Evolutionary conservation across 2,888 invertebrate genomes (phyloP).

Genomic region (Pyrocoelia pectoralis): DNA sequence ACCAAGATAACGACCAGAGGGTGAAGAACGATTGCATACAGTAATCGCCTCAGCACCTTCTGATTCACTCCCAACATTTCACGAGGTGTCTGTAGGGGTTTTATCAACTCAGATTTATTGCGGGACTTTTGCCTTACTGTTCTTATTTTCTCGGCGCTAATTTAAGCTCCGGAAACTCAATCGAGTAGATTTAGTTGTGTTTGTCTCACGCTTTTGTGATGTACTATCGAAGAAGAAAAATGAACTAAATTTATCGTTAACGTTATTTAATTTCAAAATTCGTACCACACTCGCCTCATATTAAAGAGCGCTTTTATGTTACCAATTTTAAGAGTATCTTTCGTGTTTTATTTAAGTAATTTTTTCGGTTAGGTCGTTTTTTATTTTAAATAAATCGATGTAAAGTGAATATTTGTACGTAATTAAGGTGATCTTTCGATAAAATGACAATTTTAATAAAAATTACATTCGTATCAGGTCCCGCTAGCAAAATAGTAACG

Average conservation of each 20-base stretch:
- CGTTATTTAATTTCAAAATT: neutral
- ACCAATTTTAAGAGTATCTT: too few species aligned
- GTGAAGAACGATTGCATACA: conserved; percentile 44
- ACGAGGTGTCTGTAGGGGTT: conserved; percentile 36
- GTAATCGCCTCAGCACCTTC: conserved; percentile 44
- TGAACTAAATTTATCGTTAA: neutral
- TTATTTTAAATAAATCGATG: too few species aligned
- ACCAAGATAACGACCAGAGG: conserved; percentile 42
- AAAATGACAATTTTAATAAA: too few species aligned
- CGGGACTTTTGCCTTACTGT: conserved; percentile 26
- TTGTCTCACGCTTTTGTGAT: conserved; percentile 12
- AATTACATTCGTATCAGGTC: too few species aligned
- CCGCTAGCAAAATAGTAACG: neutral
- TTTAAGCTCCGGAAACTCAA: conserved; percentile 25
- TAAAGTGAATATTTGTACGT: too few species aligned
- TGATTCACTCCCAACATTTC: conserved; percentile 36
- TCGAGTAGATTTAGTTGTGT: conserved; percentile 15
- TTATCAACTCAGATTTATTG: conserved; percentile 37
- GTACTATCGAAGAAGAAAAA: neutral
- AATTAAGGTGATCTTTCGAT: too few species aligned
- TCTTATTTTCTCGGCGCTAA: conserved; percentile 29
- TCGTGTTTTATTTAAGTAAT: neutral
- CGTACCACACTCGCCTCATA: neutral
- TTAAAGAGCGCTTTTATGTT: too few species aligned
- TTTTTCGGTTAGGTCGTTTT: neutral